Evolutionary conservation across 2,113 vertebrate genomes (phyloP), one percentile per base, ranked within the genome.

Genomic region (Hippocampus abdominalis): DNA sequence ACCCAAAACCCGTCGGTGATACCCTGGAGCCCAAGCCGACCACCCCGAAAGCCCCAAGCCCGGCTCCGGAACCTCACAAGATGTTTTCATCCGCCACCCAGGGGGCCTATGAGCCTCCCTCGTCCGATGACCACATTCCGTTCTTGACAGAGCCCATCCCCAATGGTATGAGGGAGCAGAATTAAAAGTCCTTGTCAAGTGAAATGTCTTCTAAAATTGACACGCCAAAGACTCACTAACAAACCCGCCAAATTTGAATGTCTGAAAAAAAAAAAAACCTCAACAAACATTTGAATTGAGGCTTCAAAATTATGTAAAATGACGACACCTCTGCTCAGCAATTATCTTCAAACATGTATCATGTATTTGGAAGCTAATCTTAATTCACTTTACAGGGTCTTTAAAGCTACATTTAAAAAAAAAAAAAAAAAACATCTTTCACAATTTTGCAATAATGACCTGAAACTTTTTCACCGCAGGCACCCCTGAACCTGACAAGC

Each of bases 71-170:
- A 64, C 42, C 63, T 23, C 72, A 67, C 23, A 91, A 90, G 70
- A 75, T 71, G 18, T 66, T 80, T 65, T 72, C 86, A 49, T 78
- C 83, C 16, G 57, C 57, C 57, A 20, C 57, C 8, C 27, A 16
- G 8, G 15, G 8, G 27, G 27, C 57, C 15, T 60, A 60, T 6
- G 57, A 60, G 61, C 81, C 84, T 20, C 72, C 83, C 9, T 75
- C 85, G 3, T 5, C 15, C 15, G 89, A 91, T 12, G 20, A 75
- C 42, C 68, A 81, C 1, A 87, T 90, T 68, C 75, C 83, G 2
- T 81, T 83, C 63, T 77, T 85, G 61, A 76, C 87, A 21, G 88
- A 89, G 66, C 88, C 88, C 0, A 81, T 88, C n/a, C 87, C 87
- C 64, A 93, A 93, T 1, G 91, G 63, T 64, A 48, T 11, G 63